These are phyloP conservation scores for Lycopodina hypogea DNA, from an alignment of 37 sponge, comb jelly and placozoan genomes.

Conservation along the genomic window DNA sequence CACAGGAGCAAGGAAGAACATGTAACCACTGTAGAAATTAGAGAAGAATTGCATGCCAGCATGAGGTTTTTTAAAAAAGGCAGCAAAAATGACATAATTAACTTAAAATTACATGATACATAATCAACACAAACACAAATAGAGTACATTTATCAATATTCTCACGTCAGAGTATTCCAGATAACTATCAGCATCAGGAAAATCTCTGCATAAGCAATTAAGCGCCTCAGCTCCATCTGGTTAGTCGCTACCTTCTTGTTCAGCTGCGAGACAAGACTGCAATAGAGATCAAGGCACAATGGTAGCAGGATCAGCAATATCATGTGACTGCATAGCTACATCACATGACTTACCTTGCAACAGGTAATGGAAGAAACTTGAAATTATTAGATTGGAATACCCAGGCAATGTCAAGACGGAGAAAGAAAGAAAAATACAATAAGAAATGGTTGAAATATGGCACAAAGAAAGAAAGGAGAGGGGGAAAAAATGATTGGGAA, in stretches of 20 bases:
- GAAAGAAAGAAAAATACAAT: neutral
- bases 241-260: slow-evolving; percentile 6
- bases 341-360: neutral
- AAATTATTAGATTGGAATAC: neutral
- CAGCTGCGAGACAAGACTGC: slow-evolving; percentile 3
- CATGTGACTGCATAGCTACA: neutral
- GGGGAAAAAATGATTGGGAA: too few species aligned
- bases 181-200: slow-evolving; percentile 49
- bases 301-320: neutral
- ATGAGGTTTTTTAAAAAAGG: neutral
- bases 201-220: slow-evolving; percentile 65
- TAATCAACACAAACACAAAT: neutral
- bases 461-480: too few species aligned
- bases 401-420: neutral
- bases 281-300: neutral
- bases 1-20: slow-evolving; percentile 50
- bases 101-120: neutral
- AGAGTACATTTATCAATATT: neutral
- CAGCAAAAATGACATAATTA: neutral
- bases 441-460: too few species aligned
- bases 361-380: neutral
- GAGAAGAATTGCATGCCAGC: neutral
- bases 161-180: slow-evolving; percentile 45
- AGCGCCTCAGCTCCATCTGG: slow-evolving; percentile 32
- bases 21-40: slow-evolving; percentile 26